Base-by-base conservation (phyloP, 2,113 vertebrate species). In the Benitochromis conjunctus region DNA sequence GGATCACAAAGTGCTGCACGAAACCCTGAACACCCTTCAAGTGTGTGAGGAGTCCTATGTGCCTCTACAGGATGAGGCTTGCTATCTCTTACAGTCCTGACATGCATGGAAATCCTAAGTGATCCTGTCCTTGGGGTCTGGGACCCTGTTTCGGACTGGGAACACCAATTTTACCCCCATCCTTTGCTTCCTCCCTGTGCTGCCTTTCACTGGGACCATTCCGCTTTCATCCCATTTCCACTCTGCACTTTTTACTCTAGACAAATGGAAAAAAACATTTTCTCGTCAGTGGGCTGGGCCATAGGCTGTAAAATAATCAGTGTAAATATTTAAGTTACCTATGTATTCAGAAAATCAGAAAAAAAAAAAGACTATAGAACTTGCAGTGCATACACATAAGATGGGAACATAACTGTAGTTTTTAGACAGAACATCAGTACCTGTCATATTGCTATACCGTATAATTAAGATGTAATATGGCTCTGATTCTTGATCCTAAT, bases 251-350 rank as follows among this genome's bases (percentile, higher is more conserved):
- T 92, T 90, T 91, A 90, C 85, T 89, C 79, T 53, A 76, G 77
- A 88, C 92, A 92, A 89, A 79, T 80, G 91, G 54, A 87, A 86
- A 12, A 0, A 29, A 87, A 84, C 83, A 81, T 89, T 86, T 88
- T 80, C 84, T 91, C 82, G 71, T 92, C 84, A 93, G 89, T 91
- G 94, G 94, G 92, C 92, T 93, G 93, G 89, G 94, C 91, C 92
- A 93, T 85, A 58, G 90, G 89, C 94, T 96, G 96, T 95, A 95
- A 96, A 96, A 92, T 76, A 96, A 94, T 94, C 58, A 86, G 48
- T 97, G 97, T 98, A 97, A 94, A 96, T 97, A 97, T 96, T 96
- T 94, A 94, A 94, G 94, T 92, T 84, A 87, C 91, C 38, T 60
- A 36, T 91, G 92, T 90, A 93, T 86, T 82, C 85, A 90, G 81